phyloP scores from a whole-genome alignment of 2,888 invertebrate genomes.

The Caenorhabditis sinica region DNA sequence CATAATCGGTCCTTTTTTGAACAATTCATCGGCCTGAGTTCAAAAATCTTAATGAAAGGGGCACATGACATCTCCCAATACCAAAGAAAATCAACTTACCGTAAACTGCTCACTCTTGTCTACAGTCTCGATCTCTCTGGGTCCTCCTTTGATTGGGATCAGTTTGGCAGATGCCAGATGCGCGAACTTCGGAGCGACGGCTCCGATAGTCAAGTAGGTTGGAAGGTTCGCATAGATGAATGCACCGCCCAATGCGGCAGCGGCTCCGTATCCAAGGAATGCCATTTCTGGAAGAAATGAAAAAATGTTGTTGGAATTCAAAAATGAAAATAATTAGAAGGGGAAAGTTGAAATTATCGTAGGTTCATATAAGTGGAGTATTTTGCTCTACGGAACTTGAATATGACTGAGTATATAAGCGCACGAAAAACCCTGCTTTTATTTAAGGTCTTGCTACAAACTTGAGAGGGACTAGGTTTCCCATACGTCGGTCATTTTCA shows the following conservation, averaged over 20 bases:
- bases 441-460: too few relatives aligned
- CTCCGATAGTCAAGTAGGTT: conserved; percentile 79
- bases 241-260: conserved; percentile 77
- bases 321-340: background rate
- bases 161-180: conserved; percentile 76
- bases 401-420: too few relatives aligned
- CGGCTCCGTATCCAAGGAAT: conserved; percentile 72
- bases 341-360: too few relatives aligned
- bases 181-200: conserved; percentile 75
- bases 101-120: conserved; percentile 67
- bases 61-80: background rate
- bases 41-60: background rate
- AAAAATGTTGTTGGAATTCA: background rate
- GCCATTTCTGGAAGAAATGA: conserved; percentile 38
- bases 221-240: conserved; percentile 81
- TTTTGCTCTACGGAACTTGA: too few relatives aligned
- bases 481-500: too few relatives aligned
- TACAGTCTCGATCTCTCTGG: conserved; percentile 70
- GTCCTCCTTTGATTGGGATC: conserved; percentile 64
- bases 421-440: too few relatives aligned
- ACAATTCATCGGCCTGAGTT: conserved; percentile 74
- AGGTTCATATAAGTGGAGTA: too few relatives aligned
- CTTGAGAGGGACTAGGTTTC: too few relatives aligned
- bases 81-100: conserved; percentile 44
- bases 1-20: conserved; percentile 78